Percentiles rank a stretch among this genome's conserved stretches.
phyloP scores from a whole-genome alignment of 2,888 invertebrate species.

The Dicyrtoma fusca region DNA sequence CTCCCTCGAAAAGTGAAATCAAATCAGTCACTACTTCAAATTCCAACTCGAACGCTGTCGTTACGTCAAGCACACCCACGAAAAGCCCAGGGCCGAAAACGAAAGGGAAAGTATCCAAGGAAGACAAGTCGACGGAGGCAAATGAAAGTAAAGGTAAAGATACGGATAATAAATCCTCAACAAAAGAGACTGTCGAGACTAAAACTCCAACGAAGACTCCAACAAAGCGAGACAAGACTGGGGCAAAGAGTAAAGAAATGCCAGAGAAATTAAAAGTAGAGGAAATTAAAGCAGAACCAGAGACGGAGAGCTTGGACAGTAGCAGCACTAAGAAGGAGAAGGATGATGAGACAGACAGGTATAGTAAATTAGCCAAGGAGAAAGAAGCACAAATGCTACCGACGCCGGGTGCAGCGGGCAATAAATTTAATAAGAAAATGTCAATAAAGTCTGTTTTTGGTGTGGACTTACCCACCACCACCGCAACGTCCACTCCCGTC shows the following conservation, averaged over 20 bases:
- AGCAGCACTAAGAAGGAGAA: conserved; percentile 16
- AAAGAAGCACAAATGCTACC: conserved; percentile 42
- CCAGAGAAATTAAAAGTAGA: conserved; percentile 12
- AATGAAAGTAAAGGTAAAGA: conserved; percentile 33
- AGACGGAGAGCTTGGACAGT: conserved; percentile 6
- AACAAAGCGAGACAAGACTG: conserved; percentile 10
- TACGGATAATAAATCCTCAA: neutral
- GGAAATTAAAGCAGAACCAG: conserved; percentile 9
- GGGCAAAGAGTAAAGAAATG: conserved; percentile 6
- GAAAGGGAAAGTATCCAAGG: conserved; percentile 20
- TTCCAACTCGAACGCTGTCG: conserved; percentile 25
- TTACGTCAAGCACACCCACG: neutral
- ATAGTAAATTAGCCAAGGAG: conserved; percentile 32
- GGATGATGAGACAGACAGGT: conserved; percentile 7
- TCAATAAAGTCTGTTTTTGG: conserved; percentile 83
- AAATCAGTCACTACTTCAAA: too few species aligned
- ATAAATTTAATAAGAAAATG: conserved; percentile 50
- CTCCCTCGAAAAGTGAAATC: conserved; percentile 51
- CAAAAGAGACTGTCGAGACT: neutral
- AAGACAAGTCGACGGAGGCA: conserved; percentile 28
- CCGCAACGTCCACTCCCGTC: conserved; percentile 44
- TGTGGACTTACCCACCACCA: conserved; percentile 62
- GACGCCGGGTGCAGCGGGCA: conserved; percentile 42
- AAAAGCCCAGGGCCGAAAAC: conserved; percentile 23
- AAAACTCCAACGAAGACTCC: conserved; percentile 21